Percentiles rank a stretch among this genome's conserved stretches.
These are phyloP conservation scores for Seriola quinqueradiata DNA, from an alignment of 2,113 vertebrate species.

Conservation along the genomic window DNA sequence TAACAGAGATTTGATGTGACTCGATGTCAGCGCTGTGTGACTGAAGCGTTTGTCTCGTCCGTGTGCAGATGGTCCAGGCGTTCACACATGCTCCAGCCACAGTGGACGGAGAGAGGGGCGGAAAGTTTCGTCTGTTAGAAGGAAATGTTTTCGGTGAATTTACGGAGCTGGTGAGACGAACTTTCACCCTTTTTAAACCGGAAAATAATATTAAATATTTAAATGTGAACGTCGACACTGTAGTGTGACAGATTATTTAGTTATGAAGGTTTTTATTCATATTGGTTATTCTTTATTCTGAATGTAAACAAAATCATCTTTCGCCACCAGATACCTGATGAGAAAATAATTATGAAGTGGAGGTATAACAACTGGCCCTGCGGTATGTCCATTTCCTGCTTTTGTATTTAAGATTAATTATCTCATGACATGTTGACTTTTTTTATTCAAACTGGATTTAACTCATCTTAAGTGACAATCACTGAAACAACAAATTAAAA, in stretches of 20 bases:
- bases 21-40: not conserved
- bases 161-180: constrained; percentile 88
- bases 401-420: not conserved
- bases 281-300: not conserved
- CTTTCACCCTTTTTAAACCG: no score
- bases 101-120: constrained; percentile 91
- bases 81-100: constrained; percentile 91
- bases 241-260: not conserved
- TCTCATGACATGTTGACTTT: no score
- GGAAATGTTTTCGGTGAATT: constrained; percentile 95
- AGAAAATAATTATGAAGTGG: constrained; percentile 97
- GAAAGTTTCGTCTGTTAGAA: constrained; percentile 92
- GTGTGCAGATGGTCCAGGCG: constrained; percentile 90
- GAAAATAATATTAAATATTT: not conserved
- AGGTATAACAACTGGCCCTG: constrained; percentile 97
- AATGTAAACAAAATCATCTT: not conserved
- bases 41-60: not conserved
- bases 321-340: constrained; percentile 88
- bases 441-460: no score
- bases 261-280: not conserved
- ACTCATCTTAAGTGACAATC: no score
- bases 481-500: no score
- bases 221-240: not conserved
- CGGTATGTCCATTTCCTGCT: constrained; percentile 82
- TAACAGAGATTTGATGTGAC: not conserved